phyloP scores from a whole-genome alignment of 2,797 vertebrate genomes.

The Microctenopoma stevenorrisi region DNA sequence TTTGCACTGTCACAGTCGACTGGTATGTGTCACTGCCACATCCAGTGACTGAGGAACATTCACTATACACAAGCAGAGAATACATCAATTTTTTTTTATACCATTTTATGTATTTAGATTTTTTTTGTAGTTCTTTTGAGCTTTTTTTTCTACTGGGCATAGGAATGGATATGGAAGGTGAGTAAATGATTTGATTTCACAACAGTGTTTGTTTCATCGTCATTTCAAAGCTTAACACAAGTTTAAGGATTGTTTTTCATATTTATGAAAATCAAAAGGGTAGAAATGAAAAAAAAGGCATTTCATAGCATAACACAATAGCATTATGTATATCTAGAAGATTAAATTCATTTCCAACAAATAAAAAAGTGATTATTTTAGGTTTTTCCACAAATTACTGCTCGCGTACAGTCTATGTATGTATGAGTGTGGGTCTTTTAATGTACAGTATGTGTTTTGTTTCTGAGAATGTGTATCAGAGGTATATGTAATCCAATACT shows the following conservation, averaged over 20 bases:
- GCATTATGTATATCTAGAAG: slow-evolving; percentile 89
- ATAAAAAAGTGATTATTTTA: slow-evolving; percentile 78
- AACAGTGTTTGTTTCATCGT: slow-evolving; percentile 86
- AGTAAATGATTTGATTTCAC: slow-evolving; percentile 91
- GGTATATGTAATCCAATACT: slow-evolving; percentile 73
- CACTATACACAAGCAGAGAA: slow-evolving; percentile 98
- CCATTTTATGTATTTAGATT: slow-evolving; percentile 43
- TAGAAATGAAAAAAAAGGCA: slow-evolving; percentile 81
- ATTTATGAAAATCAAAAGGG: slow-evolving; percentile 65
- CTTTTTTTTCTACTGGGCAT: slow-evolving; percentile 59
- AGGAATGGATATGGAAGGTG: slow-evolving; percentile 86
- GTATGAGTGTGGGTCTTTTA: slow-evolving; percentile 43
- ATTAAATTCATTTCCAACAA: slow-evolving; percentile 81
- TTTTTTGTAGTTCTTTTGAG: slow-evolving; percentile 55
- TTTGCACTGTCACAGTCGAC: slow-evolving; percentile 90
- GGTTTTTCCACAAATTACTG: slow-evolving; percentile 72
- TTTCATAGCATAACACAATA: slow-evolving; percentile 89
- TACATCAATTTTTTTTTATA: slow-evolving; percentile 85
- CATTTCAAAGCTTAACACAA: slow-evolving; percentile 88
- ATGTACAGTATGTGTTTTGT: slow-evolving; percentile 41
- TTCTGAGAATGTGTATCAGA: slow-evolving; percentile 70
- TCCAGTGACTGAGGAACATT: slow-evolving; percentile 90
- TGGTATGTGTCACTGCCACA: slow-evolving; percentile 84
- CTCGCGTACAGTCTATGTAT: slow-evolving; percentile 57
- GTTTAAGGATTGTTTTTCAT: slow-evolving; percentile 65